These are phyloP conservation scores for Lanistes nyassanus DNA, from an alignment of 1,140 invertebrate genomes.

Conservation along the genomic window DNA sequence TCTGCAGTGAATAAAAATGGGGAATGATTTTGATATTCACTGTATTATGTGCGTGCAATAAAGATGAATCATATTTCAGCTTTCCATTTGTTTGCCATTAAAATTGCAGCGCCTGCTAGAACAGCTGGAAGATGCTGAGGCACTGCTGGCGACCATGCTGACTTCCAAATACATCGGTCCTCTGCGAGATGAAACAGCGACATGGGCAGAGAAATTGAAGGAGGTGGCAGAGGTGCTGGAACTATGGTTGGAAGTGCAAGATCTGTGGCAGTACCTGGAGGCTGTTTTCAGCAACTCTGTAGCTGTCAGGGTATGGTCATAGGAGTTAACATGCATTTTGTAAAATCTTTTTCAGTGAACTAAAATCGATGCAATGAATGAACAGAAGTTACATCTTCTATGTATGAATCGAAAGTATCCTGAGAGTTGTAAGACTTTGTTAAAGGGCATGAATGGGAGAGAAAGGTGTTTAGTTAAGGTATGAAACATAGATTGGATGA, in stretches of 20 bases:
- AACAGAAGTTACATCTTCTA: no score
- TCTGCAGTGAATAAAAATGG: background rate
- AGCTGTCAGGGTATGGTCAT: slow-evolving; percentile 50
- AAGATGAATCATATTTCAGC: background rate
- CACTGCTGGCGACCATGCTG: slow-evolving; percentile 64
- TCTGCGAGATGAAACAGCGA: slow-evolving; percentile 64
- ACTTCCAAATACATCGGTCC: slow-evolving; percentile 64
- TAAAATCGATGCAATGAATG: no score
- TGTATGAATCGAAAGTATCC: no score
- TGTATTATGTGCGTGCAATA: background rate
- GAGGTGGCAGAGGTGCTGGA: slow-evolving; percentile 66
- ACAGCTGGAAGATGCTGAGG: slow-evolving; percentile 67
- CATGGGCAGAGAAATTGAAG: slow-evolving; percentile 67
- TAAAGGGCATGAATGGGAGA: no score
- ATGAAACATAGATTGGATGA: no score
- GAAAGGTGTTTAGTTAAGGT: no score
- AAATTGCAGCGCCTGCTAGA: slow-evolving; percentile 54
- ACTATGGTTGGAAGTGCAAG: slow-evolving; percentile 67
- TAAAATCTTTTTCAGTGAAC: no score
- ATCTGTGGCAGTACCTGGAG: slow-evolving; percentile 66
- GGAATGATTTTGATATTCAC: background rate
- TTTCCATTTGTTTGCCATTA: background rate
- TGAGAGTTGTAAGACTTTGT: no score
- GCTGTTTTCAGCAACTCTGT: slow-evolving; percentile 62
- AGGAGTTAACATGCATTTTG: slow-evolving; percentile 1